Evolutionary conservation across 2,888 invertebrate genomes (phyloP).

Genomic region (Pseudococcus jackbeardsleyi): DNA sequence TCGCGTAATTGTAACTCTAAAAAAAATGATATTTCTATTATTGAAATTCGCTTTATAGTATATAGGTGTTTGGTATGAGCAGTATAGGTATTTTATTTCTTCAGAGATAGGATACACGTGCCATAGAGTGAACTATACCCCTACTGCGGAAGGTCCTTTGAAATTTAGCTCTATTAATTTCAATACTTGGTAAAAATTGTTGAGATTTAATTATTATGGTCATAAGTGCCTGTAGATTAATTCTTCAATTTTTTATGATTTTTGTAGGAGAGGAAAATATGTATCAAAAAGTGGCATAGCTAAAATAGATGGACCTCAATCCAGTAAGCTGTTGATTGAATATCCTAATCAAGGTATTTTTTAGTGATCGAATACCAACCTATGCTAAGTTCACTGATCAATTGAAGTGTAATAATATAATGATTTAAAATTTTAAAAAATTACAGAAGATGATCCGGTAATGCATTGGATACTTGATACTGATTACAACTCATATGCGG

Average conservation of each 20-base stretch:
- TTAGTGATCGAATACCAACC: too few species aligned
- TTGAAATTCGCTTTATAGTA: conserved; percentile 71
- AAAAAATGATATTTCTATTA: background rate
- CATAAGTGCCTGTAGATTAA: background rate
- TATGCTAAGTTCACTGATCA: too few species aligned
- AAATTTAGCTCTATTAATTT: conserved; percentile 82
- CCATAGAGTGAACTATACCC: conserved; percentile 81
- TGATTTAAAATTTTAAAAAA: background rate
- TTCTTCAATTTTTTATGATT: background rate
- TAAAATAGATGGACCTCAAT: conserved; percentile 49
- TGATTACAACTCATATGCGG: conserved; percentile 81
- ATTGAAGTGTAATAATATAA: background rate
- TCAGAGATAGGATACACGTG: conserved; percentile 81
- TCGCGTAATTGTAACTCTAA: background rate
- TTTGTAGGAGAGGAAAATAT: conserved; percentile 57
- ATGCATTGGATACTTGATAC: conserved; percentile 81
- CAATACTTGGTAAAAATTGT: conserved; percentile 77
- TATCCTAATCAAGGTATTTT: conserved; percentile 24
- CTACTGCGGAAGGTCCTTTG: conserved; percentile 78
- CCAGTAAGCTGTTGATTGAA: conserved; percentile 40
- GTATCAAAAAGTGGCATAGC: conserved; percentile 18
- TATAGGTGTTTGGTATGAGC: conserved; percentile 83
- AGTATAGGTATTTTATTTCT: conserved; percentile 82
- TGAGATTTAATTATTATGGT: background rate
- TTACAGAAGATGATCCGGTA: conserved; percentile 78